Evolutionary conservation across 2,113 vertebrate genomes (phyloP).

Genomic region (Phalacrocorax carbo): DNA sequence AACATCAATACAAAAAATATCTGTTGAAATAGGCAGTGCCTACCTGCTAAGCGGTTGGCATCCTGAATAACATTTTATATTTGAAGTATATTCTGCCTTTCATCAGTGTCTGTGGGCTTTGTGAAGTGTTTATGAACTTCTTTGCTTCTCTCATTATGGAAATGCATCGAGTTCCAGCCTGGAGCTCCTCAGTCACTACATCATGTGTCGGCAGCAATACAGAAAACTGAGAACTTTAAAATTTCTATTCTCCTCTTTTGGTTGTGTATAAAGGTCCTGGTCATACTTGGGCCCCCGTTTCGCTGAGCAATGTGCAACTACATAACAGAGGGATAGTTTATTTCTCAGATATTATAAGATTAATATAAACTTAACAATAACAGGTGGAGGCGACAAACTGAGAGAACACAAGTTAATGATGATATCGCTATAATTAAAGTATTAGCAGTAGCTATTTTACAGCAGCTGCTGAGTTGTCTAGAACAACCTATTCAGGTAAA

Average conservation of each 20-base stretch:
- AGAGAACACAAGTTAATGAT: conserved; percentile 39
- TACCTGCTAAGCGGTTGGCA: not conserved
- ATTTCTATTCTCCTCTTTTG: not conserved
- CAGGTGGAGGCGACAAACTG: conserved; percentile 45
- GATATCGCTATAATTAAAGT: conserved; percentile 16
- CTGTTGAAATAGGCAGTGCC: not conserved
- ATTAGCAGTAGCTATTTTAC: conserved; percentile 12
- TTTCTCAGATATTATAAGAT: not conserved
- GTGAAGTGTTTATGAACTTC: conserved; percentile 2
- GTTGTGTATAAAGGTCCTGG: not conserved
- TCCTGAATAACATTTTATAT: not conserved
- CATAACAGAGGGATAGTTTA: not conserved
- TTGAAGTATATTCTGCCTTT: conserved; percentile 27
- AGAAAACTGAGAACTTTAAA: not conserved
- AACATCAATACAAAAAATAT: not conserved
- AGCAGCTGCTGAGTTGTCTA: conserved; percentile 26
- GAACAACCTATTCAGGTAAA: conserved; percentile 2
- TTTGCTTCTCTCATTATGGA: not conserved
- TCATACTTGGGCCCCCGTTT: not conserved
- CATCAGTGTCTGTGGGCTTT: not conserved
- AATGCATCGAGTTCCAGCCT: not conserved
- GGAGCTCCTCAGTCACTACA: not conserved
- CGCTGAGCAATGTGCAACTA: not conserved
- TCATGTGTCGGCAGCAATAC: not conserved
- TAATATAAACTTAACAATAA: conserved; percentile 12